Evolutionary conservation across 1,140 invertebrate genomes (phyloP).

Genomic region (Palaemon carinicauda): DNA sequence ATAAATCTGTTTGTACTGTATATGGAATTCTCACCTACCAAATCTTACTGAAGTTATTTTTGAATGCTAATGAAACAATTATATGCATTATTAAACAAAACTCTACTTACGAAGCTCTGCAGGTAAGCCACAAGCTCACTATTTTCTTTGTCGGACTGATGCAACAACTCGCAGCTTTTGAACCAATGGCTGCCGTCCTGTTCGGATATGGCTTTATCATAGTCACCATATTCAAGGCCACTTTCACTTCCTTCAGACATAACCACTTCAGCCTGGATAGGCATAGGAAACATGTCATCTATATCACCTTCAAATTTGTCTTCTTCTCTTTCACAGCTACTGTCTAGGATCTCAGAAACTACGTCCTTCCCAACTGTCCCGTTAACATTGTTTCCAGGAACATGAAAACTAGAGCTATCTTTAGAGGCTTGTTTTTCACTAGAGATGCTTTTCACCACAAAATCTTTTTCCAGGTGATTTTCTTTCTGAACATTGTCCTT

Average conservation of each 20-base stretch:
- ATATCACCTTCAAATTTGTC: constrained; percentile 27
- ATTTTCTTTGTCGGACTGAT: constrained; percentile 45
- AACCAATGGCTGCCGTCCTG: constrained; percentile 24
- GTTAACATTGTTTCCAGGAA: neutral
- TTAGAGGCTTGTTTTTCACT: no score
- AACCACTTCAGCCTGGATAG: constrained; percentile 59
- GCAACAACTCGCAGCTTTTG: constrained; percentile 18
- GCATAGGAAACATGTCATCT: constrained; percentile 45
- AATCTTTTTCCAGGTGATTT: no score
- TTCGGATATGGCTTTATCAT: neutral
- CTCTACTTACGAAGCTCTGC: constrained; percentile 48
- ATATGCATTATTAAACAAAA: neutral
- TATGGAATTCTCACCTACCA: no score
- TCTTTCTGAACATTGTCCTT: no score
- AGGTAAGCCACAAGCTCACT: constrained; percentile 47
- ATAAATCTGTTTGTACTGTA: no score
- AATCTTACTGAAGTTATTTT: neutral
- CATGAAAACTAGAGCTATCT: neutral
- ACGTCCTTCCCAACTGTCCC: neutral
- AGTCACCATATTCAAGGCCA: constrained; percentile 33
- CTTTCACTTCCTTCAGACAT: constrained; percentile 59
- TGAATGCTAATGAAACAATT: neutral
- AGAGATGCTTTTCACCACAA: no score
- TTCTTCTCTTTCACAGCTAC: neutral
- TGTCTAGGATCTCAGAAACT: neutral